Evolutionary conservation across 2,888 invertebrate species (phyloP).

Genomic region (Xestobium rufovillosum): DNA sequence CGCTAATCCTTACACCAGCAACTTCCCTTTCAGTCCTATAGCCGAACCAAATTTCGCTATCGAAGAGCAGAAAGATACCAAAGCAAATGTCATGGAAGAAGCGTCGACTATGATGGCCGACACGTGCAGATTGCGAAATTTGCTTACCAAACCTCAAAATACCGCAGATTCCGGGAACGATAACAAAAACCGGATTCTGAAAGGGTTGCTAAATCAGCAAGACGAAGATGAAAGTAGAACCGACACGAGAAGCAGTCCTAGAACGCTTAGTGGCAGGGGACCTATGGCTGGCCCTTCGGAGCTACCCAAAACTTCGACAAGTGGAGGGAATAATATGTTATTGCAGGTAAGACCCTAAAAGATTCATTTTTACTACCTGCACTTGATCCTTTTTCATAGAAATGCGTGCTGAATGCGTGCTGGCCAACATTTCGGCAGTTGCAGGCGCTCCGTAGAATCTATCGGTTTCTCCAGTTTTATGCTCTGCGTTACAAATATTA

Average conservation of each 20-base stretch:
- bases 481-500: too few relatives aligned
- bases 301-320: constrained; percentile 25
- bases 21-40: constrained; percentile 59
- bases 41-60: constrained; percentile 45
- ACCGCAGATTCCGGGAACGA: constrained; percentile 38
- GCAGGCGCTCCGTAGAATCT: too few relatives aligned
- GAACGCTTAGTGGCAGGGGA: constrained; percentile 36
- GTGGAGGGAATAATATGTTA: constrained; percentile 53
- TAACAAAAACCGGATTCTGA: constrained; percentile 49
- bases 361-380: constrained; percentile 9
- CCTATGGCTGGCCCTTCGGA: constrained; percentile 41
- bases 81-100: constrained; percentile 44
- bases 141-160: constrained; percentile 49
- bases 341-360: constrained; percentile 48
- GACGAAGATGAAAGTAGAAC: constrained; percentile 52
- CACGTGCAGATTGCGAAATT: constrained; percentile 51
- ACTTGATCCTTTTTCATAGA: constrained; percentile 4
- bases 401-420: too few relatives aligned
- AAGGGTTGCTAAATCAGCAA: constrained; percentile 58
- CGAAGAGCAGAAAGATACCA: constrained; percentile 44
- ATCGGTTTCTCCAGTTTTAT: too few relatives aligned
- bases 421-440: too few relatives aligned
- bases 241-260: constrained; percentile 43
- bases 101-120: constrained; percentile 42
- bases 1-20: constrained; percentile 43